phyloP scores from a whole-genome alignment of 2,888 invertebrate species.

The Drosophila differens region DNA sequence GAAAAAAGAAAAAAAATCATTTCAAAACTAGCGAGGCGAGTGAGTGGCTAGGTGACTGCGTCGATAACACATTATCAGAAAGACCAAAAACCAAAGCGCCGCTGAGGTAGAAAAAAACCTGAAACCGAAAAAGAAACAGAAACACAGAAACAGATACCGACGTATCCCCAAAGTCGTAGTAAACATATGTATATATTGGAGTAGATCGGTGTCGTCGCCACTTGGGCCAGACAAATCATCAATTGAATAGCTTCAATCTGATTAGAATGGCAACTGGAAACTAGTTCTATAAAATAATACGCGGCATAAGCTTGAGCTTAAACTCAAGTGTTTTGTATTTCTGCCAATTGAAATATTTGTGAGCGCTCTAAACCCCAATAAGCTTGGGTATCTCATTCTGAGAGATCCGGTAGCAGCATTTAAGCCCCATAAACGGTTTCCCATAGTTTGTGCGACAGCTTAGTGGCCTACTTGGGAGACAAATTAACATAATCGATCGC shows the following conservation, averaged over 20 bases:
- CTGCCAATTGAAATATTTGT: constrained; percentile 48
- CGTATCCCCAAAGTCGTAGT: constrained; percentile 14
- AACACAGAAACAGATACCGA: constrained; percentile 15
- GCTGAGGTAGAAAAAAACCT: constrained; percentile 35
- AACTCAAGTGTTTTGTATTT: constrained; percentile 52
- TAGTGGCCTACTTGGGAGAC: constrained; percentile 57
- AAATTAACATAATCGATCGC: constrained; percentile 56
- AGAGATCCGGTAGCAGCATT: constrained; percentile 55
- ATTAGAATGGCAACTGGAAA: constrained; percentile 62
- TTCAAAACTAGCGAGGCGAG: constrained; percentile 57
- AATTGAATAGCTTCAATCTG: constrained; percentile 64
- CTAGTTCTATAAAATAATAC: constrained; percentile 50
- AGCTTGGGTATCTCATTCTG: constrained; percentile 18
- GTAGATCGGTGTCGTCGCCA: constrained; percentile 58
- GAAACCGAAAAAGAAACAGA: constrained; percentile 15
- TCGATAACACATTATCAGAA: constrained; percentile 56
- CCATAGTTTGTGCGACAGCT: constrained; percentile 39
- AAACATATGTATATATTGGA: constrained; percentile 22
- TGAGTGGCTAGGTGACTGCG: constrained; percentile 38
- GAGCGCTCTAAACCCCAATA: constrained; percentile 29
- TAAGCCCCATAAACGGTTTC: constrained; percentile 46
- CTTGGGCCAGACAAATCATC: constrained; percentile 45
- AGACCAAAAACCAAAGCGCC: constrained; percentile 5
- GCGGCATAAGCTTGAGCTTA: constrained; percentile 24
- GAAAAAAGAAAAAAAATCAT: constrained; percentile 45